Percentiles rank a stretch among this genome's conserved stretches.
Conservation (phyloP, 2,888 invertebrate species). For the Philhelius pedissequus region DNA sequence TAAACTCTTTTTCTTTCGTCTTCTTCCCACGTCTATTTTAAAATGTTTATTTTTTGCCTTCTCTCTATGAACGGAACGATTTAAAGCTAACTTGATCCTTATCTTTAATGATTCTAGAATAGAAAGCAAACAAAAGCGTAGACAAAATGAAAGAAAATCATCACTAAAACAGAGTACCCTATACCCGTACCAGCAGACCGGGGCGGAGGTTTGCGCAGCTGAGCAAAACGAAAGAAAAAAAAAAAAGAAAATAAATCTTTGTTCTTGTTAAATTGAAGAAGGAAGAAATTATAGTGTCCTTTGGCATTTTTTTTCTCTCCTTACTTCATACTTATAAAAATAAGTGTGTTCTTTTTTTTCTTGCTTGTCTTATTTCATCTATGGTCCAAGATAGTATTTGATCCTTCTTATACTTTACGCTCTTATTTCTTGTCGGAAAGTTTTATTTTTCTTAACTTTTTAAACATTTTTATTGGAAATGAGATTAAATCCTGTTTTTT, state of each 20-base stretch:
- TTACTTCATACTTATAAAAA: neutral
- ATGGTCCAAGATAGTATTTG: slow-evolving; percentile 59
- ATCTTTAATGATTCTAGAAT: slow-evolving; percentile 76
- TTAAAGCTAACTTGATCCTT: slow-evolving; percentile 76
- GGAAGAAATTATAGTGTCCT: slow-evolving; percentile 68
- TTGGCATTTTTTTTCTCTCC: slow-evolving; percentile 42
- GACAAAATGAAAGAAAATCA: slow-evolving; percentile 32
- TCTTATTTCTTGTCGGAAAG: slow-evolving; percentile 20
- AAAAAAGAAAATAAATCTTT: slow-evolving; percentile 58
- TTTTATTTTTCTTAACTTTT: slow-evolving; percentile 57
- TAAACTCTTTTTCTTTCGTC: slow-evolving; percentile 44
- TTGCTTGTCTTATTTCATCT: slow-evolving; percentile 29
- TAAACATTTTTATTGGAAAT: slow-evolving; percentile 68
- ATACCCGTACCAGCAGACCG: too few relatives aligned
- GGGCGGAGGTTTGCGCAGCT: slow-evolving; percentile 8
- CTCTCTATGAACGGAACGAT: slow-evolving; percentile 53
- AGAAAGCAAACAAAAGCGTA: slow-evolving; percentile 57
- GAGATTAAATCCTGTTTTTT: slow-evolving; percentile 65
- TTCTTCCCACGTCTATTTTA: neutral
- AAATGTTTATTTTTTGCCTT: neutral
- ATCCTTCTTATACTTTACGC: slow-evolving; percentile 57
- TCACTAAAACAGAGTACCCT: neutral
- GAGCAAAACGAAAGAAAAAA: slow-evolving; percentile 5
- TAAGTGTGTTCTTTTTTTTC: slow-evolving; percentile 9
- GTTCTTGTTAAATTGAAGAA: slow-evolving; percentile 67